phyloP scores from a whole-genome alignment of 2,797 vertebrate genomes.

The Gouania willdenowi region DNA sequence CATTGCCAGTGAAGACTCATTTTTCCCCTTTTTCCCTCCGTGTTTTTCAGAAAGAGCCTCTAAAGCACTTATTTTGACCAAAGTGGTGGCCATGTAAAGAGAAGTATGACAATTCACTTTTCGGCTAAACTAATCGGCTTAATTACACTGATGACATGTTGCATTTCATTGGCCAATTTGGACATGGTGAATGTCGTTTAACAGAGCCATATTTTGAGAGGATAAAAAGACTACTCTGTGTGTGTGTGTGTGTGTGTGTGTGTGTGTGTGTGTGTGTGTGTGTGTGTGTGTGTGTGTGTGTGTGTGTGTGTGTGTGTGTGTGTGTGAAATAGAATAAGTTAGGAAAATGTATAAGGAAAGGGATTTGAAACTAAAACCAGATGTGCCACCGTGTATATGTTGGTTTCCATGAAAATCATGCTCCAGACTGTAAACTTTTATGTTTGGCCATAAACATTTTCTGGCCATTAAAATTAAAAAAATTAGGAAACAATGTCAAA shows the following conservation, averaged over 20 bases:
- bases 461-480: no score
- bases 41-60: slow-evolving; percentile 34
- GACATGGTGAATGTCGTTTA: slow-evolving; percentile 31
- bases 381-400: slow-evolving; percentile 53
- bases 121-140: slow-evolving; percentile 40
- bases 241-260: slow-evolving; percentile 20
- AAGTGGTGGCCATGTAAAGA: slow-evolving; percentile 13
- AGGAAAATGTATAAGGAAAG: slow-evolving; percentile 59
- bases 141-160: slow-evolving; percentile 63
- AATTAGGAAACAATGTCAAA: no score
- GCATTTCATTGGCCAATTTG: slow-evolving; percentile 49
- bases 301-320: no score
- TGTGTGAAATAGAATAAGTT: slow-evolving; percentile 48
- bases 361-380: slow-evolving; percentile 74
- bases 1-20: slow-evolving; percentile 41
- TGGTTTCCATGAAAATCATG: no score
- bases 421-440: no score
- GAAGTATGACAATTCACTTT: slow-evolving; percentile 30
- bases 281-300: no score
- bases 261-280: no score
- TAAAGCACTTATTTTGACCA: slow-evolving; percentile 43
- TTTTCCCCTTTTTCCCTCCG: slow-evolving; percentile 21
- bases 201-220: slow-evolving; percentile 41
- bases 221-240: slow-evolving; percentile 72
- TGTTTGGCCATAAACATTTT: no score